A percentile compares a stretch with the other conserved stretches of the same genome.
Evolutionary conservation across 2,113 vertebrate genomes (phyloP).

Genomic region (Laticauda colubrina): DNA sequence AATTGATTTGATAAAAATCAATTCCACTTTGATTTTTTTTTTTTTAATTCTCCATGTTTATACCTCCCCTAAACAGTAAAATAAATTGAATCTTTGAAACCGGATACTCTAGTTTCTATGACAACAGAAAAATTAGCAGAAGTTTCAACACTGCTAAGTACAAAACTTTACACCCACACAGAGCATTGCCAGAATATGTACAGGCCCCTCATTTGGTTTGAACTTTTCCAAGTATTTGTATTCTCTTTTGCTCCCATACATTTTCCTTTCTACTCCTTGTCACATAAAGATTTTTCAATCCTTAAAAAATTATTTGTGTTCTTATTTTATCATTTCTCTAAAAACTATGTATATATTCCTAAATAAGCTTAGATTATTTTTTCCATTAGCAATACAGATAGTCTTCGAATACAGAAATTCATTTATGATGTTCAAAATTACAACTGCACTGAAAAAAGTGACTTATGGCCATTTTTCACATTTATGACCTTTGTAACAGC

Average conservation of each 20-base stretch:
- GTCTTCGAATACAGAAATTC: background rate
- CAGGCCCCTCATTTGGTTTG: background rate
- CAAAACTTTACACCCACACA: slow-evolving; percentile 18
- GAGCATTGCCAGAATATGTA: background rate
- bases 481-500: background rate
- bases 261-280: background rate
- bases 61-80: background rate
- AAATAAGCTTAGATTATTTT: background rate
- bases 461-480: too few relatives aligned
- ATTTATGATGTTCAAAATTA: background rate
- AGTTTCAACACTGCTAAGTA: background rate
- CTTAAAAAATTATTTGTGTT: too few relatives aligned
- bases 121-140: slow-evolving; percentile 16
- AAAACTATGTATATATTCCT: background rate
- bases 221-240: background rate
- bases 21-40: background rate
- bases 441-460: too few relatives aligned
- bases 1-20: too few relatives aligned
- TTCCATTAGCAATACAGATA: background rate
- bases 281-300: background rate
- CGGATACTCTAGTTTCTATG: slow-evolving; percentile 32
- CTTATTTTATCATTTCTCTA: background rate
- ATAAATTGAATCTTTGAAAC: background rate
- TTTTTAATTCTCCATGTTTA: background rate
- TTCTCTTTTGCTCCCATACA: background rate